Evolutionary conservation across 2,113 vertebrate genomes (phyloP).

Genomic region (Marcusenius ussheri): DNA sequence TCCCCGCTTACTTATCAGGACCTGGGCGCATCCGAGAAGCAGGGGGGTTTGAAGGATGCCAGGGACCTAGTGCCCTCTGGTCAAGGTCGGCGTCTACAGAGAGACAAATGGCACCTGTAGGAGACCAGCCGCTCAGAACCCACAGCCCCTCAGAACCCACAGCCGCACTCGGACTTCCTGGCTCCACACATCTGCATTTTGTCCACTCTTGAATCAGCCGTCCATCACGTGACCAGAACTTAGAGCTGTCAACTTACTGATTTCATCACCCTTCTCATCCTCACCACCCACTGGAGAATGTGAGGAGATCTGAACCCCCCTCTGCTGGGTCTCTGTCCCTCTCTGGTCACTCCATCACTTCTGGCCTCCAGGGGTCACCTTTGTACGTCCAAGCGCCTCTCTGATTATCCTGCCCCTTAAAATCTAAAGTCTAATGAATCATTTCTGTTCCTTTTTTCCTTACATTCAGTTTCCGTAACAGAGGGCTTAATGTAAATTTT

Average conservation of each 20-base stretch:
- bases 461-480: background rate
- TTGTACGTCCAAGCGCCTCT: background rate
- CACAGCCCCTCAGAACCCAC: background rate
- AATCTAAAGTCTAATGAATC: background rate
- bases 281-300: background rate
- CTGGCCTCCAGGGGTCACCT: background rate
- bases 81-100: background rate
- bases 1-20: background rate
- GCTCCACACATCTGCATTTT: background rate
- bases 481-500: background rate
- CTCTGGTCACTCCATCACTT: background rate
- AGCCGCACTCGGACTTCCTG: background rate
- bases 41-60: background rate
- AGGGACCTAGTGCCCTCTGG: background rate
- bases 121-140: background rate
- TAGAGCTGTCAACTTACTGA: background rate
- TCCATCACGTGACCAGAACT: background rate
- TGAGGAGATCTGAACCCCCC: background rate
- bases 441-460: background rate
- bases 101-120: background rate
- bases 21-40: background rate
- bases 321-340: background rate
- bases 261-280: background rate
- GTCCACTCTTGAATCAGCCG: background rate
- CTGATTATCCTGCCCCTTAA: background rate